Percentiles rank a stretch among this genome's conserved stretches.
Conservation (phyloP, 1,140 invertebrate genomes). For the Saccostrea echinata region DNA sequence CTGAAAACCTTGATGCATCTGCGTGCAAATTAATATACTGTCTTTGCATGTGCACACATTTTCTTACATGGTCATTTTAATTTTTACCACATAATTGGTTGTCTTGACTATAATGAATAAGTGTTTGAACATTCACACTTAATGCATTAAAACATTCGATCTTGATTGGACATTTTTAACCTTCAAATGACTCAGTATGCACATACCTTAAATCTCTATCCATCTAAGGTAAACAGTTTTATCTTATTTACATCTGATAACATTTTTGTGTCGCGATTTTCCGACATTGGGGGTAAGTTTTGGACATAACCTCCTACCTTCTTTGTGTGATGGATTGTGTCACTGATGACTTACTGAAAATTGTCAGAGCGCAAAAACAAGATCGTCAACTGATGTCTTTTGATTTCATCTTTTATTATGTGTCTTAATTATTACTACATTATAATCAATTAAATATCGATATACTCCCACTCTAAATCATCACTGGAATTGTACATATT, state of each 20-base stretch:
- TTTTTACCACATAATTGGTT: no score
- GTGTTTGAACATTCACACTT: no score
- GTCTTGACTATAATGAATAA: no score
- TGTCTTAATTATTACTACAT: background rate
- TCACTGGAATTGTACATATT: background rate
- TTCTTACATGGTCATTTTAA: no score
- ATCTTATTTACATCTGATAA: background rate
- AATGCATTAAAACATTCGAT: no score
- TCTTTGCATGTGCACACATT: no score
- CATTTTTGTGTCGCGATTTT: background rate
- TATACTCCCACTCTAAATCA: background rate
- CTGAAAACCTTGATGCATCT: no score
- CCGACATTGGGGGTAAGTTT: background rate
- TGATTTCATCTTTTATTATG: background rate
- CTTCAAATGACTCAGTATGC: constrained; percentile 5
- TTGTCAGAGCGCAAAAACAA: background rate
- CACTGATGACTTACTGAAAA: background rate
- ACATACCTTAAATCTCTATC: background rate
- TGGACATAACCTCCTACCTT: background rate
- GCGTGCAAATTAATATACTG: no score
- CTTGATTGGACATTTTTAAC: background rate
- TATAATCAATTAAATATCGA: background rate
- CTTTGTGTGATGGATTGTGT: background rate
- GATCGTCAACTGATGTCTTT: background rate
- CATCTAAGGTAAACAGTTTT: constrained; percentile 2